These are phyloP conservation scores for Apomyelois bistriatella DNA, from an alignment of 2,888 invertebrate genomes.

Conservation along the genomic window DNA sequence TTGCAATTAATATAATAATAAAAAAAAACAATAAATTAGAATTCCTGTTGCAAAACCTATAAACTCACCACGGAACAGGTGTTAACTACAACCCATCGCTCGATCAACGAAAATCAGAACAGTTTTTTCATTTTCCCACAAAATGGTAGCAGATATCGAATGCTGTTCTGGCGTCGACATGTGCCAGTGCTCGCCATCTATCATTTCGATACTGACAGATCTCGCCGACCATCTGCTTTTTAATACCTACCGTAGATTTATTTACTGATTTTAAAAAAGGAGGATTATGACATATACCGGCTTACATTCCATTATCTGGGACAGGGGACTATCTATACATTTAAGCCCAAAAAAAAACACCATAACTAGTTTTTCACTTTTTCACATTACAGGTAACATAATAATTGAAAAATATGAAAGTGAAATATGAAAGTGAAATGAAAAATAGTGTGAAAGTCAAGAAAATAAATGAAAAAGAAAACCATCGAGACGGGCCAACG, in stretches of 20 bases:
- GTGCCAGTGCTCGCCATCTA: constrained; percentile 1
- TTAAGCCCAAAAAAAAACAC: no score
- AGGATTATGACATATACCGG: neutral
- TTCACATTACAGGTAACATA: no score
- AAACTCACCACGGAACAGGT: neutral
- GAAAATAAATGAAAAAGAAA: no score
- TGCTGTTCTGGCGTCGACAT: constrained; percentile 2
- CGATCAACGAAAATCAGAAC: neutral
- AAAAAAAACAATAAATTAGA: neutral
- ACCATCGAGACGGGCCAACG: no score
- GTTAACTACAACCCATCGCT: neutral
- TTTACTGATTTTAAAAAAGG: constrained; percentile 1
- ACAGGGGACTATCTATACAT: no score
- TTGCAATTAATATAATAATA: no score
- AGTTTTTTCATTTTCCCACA: neutral
- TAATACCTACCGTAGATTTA: neutral
- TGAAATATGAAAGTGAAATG: no score
- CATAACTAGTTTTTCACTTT: no score
- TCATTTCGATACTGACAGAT: constrained; percentile 1
- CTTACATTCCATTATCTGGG: no score
- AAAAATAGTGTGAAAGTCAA: no score
- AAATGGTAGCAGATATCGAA: constrained; percentile 1
- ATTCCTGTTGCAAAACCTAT: neutral
- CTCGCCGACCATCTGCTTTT: neutral
- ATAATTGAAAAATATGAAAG: no score